Conservation (phyloP, 1,140 invertebrate genomes). For the Lepidurus packardi region DNA sequence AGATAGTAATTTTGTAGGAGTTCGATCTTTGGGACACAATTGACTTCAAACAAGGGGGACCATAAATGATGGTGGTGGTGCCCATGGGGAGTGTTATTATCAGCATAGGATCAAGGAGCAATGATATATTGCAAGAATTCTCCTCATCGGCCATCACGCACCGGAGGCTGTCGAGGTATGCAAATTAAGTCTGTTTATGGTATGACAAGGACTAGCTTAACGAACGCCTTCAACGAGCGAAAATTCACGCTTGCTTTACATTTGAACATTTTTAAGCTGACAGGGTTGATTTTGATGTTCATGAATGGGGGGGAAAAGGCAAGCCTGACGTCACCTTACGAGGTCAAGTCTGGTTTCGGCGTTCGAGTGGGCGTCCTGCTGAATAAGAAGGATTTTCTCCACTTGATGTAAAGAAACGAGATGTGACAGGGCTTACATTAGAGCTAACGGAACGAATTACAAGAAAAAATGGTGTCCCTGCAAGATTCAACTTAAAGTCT, state of each 20-base stretch:
- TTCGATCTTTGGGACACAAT: constrained; percentile 15
- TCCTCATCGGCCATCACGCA: constrained; percentile 17
- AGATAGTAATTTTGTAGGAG: background rate
- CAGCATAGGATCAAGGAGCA: constrained; percentile 19
- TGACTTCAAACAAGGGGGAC: constrained; percentile 15
- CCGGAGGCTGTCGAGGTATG: constrained; percentile 16
- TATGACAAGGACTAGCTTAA: constrained; percentile 14
- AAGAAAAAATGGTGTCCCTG: background rate
- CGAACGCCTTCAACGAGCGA: constrained; percentile 11
- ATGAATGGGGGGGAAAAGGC: constrained; percentile 12
- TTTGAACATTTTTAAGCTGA: background rate
- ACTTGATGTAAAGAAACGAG: constrained; percentile 9
- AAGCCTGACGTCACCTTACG: background rate
- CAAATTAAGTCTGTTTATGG: constrained; percentile 19
- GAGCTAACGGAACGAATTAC: background rate
- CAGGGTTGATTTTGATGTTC: constrained; percentile 7
- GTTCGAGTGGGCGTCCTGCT: constrained; percentile 10
- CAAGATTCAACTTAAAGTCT: background rate
- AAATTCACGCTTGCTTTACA: constrained; percentile 22
- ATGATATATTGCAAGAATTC: background rate
- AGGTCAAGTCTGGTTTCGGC: background rate
- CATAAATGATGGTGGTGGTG: constrained; percentile 2
- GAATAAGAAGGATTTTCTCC: constrained; percentile 14
- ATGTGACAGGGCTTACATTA: constrained; percentile 13
- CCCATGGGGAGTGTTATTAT: constrained; percentile 3